Evolutionary conservation across 2,797 vertebrate species (phyloP), one percentile per base, ranked within the genome.

Genomic region (Galaxias olidus): DNA sequence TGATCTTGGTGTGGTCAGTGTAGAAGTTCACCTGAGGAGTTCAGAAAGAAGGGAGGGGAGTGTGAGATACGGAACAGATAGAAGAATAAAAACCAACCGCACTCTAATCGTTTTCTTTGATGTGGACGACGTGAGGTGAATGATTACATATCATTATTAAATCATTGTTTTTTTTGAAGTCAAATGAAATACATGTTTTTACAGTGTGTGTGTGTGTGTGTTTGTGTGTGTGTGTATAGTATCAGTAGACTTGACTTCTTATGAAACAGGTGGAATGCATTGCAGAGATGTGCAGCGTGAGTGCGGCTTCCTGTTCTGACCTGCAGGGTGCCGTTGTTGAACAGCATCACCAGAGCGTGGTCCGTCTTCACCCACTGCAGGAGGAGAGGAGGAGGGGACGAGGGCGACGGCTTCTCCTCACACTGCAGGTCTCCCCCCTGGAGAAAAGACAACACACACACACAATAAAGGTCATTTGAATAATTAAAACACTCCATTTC

Each of bases 351-450:
- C 20, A 99, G 93, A 50, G 98, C 96, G 58, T 97, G 96, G 62
- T 98, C 96, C 0, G 96, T 99, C 87, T 99, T 99, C 81, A 98
- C 94, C 96, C 97, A 99, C 86, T 99, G 98, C 63, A 99, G 88
- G 45, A 99, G 91, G 52, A 99, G 89, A 60, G 92, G 92, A 20
- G 94, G 66, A 40, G 86, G 85, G 0, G 94, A 85, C 0, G 85
- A 78, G 0, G 86, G 79, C 19, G 69, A 41, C n/a, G 68, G 59
- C 9, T 87, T 85, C 13, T 91, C 88, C 4, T 89, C 87, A 85
- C 85, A 89, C 9, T 87, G 88, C 50, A 99, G 86, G 79, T 99
- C 95, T 68, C 96, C 96, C 83, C 97, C 97, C 97, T 99, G 74
- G 48, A 63, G 14, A 63, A 30, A 15, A 62, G 7, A 54, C 1